Evolutionary conservation across 2,113 vertebrate species (phyloP).

Genomic region (Microtus pennsylvanicus): DNA sequence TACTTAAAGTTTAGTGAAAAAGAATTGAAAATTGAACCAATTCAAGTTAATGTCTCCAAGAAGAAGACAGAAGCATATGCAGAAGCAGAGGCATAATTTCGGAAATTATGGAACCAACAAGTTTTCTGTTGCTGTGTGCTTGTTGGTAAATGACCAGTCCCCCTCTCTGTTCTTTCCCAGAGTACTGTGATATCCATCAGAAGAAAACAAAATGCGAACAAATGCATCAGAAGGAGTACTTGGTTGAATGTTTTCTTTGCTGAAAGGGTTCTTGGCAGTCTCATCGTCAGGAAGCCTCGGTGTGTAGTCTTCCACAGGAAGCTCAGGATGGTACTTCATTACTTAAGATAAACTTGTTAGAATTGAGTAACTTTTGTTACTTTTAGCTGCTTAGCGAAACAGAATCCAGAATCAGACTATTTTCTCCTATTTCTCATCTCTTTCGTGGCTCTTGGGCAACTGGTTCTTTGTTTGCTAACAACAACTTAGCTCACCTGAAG

Average conservation of each 20-base stretch:
- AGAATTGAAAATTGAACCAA: background rate
- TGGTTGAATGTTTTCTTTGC: constrained; percentile 15
- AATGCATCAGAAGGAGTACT: background rate
- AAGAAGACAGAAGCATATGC: too few relatives aligned
- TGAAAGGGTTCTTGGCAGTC: background rate
- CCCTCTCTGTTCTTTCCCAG: background rate
- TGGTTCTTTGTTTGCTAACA: background rate
- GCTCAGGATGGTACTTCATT: background rate
- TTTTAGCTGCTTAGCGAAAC: constrained; percentile 44
- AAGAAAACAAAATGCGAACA: constrained; percentile 31
- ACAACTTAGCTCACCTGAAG: background rate
- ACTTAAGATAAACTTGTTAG: constrained; percentile 35
- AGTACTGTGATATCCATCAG: background rate
- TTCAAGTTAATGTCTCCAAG: background rate
- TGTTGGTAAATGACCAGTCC: background rate
- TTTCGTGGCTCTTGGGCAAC: background rate
- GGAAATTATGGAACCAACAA: background rate
- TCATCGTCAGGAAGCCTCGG: background rate
- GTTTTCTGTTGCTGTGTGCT: background rate
- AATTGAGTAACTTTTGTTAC: constrained; percentile 31
- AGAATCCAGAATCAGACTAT: background rate
- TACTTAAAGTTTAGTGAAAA: background rate
- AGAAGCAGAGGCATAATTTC: background rate
- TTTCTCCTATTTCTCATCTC: constrained; percentile 32
- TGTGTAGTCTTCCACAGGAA: background rate